Base-by-base conservation (phyloP, 1,140 invertebrate species). In the Heterodera schachtii region DNA sequence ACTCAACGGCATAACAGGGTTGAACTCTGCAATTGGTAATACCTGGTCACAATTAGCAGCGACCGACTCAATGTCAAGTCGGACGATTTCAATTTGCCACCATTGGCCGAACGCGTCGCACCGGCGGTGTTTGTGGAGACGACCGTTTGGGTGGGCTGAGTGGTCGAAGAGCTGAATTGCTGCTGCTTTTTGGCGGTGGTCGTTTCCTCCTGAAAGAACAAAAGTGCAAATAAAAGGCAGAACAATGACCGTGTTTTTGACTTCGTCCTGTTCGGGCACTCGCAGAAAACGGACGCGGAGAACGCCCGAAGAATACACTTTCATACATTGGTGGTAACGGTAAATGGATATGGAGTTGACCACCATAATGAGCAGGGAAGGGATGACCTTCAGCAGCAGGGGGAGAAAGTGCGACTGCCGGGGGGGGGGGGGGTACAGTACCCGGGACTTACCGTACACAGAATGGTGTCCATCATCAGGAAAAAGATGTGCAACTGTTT, bases 301-400 rank as follows among this genome's bases (percentile, higher is more conserved):
- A 47, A 90, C 79, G 13, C 88, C 88, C 44, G 87, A 87, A 0
- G 88, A 83, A 79, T 89, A 89, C 78, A 89, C 84, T 75, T 89
- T 87, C 89, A 90, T 89, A 78, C 88, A 89, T 81, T 90, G 86
- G 9, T 85, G 79, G 77, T 89, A 89, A 46, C 88, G 83, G 67
- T 87, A 87, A 43, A 88, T 89, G 66, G 83, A 84, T 67, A 89
- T 78, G n/a, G 76, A 70, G 70, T 89, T 89, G 16, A 90, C 88
- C 0, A 90, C 73, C 74, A 90, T 85, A 43, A 89, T 90, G 21
- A 89, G 46, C 66, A 89, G 64, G 11, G 86, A 82, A 8, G 88
- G 88, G n/a, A 89, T 79, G 11, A 64, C 16, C 57, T 64, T 64
- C 16, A 64, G 16, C 57, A 19, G 16, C 13, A 64, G 16, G 57